Evolutionary conservation across 2,888 invertebrate species (phyloP), one percentile per base, ranked within the genome.

Genomic region (Eutolmus rufibarbis): DNA sequence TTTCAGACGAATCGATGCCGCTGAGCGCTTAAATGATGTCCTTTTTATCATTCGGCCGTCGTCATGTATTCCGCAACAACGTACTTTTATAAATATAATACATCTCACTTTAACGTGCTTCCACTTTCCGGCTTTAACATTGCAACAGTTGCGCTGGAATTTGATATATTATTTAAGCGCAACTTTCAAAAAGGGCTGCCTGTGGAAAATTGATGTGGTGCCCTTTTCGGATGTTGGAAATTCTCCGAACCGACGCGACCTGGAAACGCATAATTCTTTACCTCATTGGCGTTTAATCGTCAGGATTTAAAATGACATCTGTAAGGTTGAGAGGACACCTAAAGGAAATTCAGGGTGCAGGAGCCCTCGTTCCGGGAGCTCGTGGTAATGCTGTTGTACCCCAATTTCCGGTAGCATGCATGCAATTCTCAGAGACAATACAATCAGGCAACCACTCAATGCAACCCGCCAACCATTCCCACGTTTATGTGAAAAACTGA

Each of bases 371-470:
- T 23, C 19, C 40, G 7, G 46, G 7, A 3, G 37, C 66, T 19
- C 12, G 34, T 57, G 82, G 82, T 82, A 82, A 82, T 82, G 82
- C 51, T 82, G 37, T 66, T 66, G 82, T 66, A 66, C 82, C 82
- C 82, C 66, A 82, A 82, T 82, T 82, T 82, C 66, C 82, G 82
- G 82, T 82, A 19, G 57, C 56, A 66, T 82, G 82, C 82, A 82
- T 82, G 82, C 82, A 57, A 19, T 40, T 19, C 82, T 34, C 40
- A 40, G 56, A 51, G 57, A 57, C 82, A 82, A 57, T 82, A 82
- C 82, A 82, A 82, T 82, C 82, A 82, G 82, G 82, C 14, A 82
- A 82, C 82, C 82, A 82, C 82, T 82, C 82, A 82, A 57, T 82
- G 57, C 82, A 12, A 37, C 37, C 57, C 57, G 37, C 51, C 37